Conservation (phyloP, 2,888 invertebrate species). For the Pachydiplax longipennis region DNA sequence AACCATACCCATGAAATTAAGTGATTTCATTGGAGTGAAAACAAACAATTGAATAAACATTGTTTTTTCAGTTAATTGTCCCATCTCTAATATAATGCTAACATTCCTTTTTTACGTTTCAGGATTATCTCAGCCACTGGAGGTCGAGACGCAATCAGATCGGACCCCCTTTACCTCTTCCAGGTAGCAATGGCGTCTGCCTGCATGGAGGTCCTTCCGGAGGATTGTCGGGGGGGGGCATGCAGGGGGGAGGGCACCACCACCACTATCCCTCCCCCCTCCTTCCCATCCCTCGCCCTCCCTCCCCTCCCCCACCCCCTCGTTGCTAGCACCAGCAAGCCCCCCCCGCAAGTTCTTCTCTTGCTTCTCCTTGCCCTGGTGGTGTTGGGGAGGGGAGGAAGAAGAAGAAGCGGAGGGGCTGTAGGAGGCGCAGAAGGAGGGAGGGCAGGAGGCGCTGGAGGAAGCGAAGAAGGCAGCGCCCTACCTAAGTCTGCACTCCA, state of each 20-base stretch:
- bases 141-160: slow-evolving; percentile 50
- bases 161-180: slow-evolving; percentile 21
- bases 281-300: slow-evolving; percentile 10
- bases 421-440: slow-evolving; percentile 15
- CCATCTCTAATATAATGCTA: neutral
- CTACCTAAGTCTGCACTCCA: neutral
- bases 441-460: slow-evolving; percentile 19
- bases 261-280: slow-evolving; percentile 3
- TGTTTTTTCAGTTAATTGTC: too few species aligned
- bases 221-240: neutral
- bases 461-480: neutral
- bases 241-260: slow-evolving; percentile 2
- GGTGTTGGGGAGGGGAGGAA: slow-evolving; percentile 17
- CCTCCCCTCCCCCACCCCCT: slow-evolving; percentile 26
- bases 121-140: slow-evolving; percentile 55
- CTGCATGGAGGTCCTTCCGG: neutral
- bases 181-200: neutral
- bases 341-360: slow-evolving; percentile 4
- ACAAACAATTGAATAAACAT: too few species aligned
- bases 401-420: slow-evolving; percentile 35
- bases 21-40: too few species aligned
- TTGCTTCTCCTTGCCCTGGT: slow-evolving; percentile 20
- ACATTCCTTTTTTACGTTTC: neutral
- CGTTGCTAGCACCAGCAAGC: slow-evolving; percentile 32
- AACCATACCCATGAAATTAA: too few species aligned